These are phyloP conservation scores for Lethenteron camtschaticum DNA, from an alignment of 2,113 vertebrate species.

Conservation along the genomic window DNA sequence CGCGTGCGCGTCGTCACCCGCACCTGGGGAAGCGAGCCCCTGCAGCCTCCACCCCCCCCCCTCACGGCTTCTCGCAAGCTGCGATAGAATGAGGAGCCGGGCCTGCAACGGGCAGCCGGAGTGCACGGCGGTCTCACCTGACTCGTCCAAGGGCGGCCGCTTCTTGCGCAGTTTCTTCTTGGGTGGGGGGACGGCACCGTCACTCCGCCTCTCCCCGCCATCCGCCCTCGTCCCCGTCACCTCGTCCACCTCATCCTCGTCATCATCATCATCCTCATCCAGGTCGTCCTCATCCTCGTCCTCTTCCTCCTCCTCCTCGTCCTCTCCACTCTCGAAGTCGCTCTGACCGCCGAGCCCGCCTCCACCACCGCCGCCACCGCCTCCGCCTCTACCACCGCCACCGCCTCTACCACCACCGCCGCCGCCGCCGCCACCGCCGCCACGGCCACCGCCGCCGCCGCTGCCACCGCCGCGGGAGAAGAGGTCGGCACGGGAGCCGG, in stretches of 20 bases:
- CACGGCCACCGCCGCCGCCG: not conserved
- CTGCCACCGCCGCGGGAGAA: not conserved
- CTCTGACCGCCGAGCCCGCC: not conserved
- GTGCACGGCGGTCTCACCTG: not conserved
- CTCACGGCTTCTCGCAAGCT: too few relatives aligned
- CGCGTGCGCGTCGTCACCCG: too few relatives aligned
- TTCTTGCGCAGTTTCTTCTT: not conserved
- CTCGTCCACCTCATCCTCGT: not conserved
- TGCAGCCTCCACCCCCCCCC: too few relatives aligned
- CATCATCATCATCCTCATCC: not conserved
- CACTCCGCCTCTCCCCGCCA: not conserved
- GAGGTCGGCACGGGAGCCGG: not conserved
- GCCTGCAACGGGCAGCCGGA: too few relatives aligned
- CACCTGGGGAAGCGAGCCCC: too few relatives aligned
- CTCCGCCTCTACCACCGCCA: too few relatives aligned
- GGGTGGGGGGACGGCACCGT: not conserved
- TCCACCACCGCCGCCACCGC: not conserved
- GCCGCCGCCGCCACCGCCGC: not conserved
- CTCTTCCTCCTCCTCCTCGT: conserved; percentile 1
- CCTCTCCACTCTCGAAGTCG: conserved; percentile 1
- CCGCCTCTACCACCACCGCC: not conserved
- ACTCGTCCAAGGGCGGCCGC: not conserved
- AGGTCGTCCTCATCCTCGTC: not conserved
- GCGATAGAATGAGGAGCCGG: too few relatives aligned
- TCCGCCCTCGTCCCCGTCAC: not conserved